Evolutionary conservation across 2,888 invertebrate genomes (phyloP).

Genomic region (Yponomeuta malinellus): DNA sequence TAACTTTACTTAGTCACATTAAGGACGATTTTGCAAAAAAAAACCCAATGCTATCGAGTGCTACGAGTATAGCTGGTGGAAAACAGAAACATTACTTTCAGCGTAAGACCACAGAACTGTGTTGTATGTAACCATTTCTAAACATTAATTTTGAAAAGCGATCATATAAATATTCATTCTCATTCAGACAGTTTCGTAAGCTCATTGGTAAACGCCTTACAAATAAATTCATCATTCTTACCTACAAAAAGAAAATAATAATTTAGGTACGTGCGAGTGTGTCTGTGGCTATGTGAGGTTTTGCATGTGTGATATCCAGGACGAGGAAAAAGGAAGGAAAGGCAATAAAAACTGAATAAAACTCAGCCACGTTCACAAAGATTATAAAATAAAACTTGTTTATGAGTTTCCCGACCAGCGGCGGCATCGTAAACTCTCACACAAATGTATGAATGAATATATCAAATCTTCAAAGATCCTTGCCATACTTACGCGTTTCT

Average conservation of each 20-base stretch:
- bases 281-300: too few relatives aligned
- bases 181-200: neutral
- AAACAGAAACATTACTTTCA: too few relatives aligned
- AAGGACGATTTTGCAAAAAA: too few relatives aligned
- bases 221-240: neutral
- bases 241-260: neutral
- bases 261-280: neutral
- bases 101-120: too few relatives aligned
- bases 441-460: slow-evolving; percentile 22
- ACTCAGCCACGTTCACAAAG: slow-evolving; percentile 22
- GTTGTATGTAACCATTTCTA: too few relatives aligned
- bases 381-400: slow-evolving; percentile 33
- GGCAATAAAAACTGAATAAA: slow-evolving; percentile 17
- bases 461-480: slow-evolving; percentile 20
- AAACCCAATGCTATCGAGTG: too few relatives aligned
- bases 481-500: slow-evolving; percentile 8
- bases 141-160: neutral
- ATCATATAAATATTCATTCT: neutral
- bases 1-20: too few relatives aligned
- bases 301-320: neutral
- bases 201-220: neutral
- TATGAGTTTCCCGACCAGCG: slow-evolving; percentile 23
- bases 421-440: slow-evolving; percentile 16
- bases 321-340: slow-evolving; percentile 17
- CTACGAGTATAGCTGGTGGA: too few relatives aligned